These are phyloP conservation scores for Scomber scombrus DNA, from an alignment of 2,113 vertebrate genomes.

Conservation along the genomic window DNA sequence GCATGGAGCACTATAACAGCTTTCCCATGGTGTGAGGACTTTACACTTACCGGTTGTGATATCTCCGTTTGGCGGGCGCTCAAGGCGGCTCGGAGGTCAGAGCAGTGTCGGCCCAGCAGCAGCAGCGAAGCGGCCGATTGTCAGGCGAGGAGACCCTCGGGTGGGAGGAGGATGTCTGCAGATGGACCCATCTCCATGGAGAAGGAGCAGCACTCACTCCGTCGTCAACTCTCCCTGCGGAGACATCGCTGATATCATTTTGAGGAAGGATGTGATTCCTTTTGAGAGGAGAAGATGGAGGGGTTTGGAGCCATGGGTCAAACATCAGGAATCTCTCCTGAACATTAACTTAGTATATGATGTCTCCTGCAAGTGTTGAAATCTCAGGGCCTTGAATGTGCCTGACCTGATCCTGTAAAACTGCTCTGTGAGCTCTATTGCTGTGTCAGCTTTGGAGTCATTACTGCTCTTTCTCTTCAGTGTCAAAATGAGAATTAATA, in stretches of 20 bases:
- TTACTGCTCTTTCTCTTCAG: neutral
- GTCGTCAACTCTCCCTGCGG: constrained; percentile 74
- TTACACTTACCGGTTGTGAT: constrained; percentile 29
- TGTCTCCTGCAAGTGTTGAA: constrained; percentile 4
- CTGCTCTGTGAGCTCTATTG: neutral
- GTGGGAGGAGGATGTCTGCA: constrained; percentile 71
- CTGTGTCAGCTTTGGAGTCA: neutral
- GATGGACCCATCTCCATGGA: constrained; percentile 63
- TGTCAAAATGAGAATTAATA: neutral
- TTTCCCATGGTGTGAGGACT: neutral
- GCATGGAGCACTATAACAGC: neutral
- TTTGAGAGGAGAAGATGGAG: neutral
- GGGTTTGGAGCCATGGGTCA: neutral
- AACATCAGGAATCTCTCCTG: neutral
- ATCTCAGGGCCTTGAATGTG: constrained; percentile 18
- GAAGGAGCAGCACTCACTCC: constrained; percentile 51
- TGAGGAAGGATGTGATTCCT: constrained; percentile 1
- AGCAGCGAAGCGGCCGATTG: constrained; percentile 61
- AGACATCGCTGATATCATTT: constrained; percentile 76
- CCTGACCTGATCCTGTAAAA: constrained; percentile 12
- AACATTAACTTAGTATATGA: too few relatives aligned
- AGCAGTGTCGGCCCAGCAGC: constrained; percentile 56
- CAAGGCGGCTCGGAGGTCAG: constrained; percentile 68
- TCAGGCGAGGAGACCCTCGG: constrained; percentile 51
- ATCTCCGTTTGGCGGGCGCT: constrained; percentile 52